These are phyloP conservation scores for Formica exsecta DNA, from an alignment of 1,140 invertebrate genomes.

Conservation along the genomic window DNA sequence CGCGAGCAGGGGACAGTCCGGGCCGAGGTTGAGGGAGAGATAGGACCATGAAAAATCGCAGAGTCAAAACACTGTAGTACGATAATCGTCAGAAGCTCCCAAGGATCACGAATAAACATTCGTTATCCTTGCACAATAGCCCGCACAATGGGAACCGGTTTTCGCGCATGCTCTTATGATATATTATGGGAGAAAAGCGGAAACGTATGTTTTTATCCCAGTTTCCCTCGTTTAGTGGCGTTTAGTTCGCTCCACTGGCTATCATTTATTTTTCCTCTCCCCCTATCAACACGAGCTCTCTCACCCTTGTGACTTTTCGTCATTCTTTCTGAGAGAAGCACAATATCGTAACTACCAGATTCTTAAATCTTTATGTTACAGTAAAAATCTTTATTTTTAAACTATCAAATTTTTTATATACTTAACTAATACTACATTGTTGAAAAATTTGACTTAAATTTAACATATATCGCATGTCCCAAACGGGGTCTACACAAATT, in stretches of 20 bases:
- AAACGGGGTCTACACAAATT: too few relatives aligned
- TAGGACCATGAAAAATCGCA: conserved; percentile 64
- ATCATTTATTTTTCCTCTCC: conserved; percentile 78
- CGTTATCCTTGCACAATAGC: conserved; percentile 81
- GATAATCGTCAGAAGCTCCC: conserved; percentile 49
- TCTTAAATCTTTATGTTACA: neutral
- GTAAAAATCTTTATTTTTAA: neutral
- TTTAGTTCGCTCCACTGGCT: conserved; percentile 83
- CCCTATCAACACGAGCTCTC: neutral
- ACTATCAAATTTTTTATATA: neutral
- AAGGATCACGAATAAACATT: conserved; percentile 77
- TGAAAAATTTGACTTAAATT: too few relatives aligned
- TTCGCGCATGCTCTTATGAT: conserved; percentile 82
- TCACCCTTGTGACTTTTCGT: conserved; percentile 53
- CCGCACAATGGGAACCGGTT: conserved; percentile 79
- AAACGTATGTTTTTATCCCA: conserved; percentile 85
- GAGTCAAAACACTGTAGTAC: conserved; percentile 77
- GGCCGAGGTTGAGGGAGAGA: conserved; percentile 1
- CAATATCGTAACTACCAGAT: conserved; percentile 22
- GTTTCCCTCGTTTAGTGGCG: conserved; percentile 84
- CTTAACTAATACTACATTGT: neutral
- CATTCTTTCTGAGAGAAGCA: conserved; percentile 47
- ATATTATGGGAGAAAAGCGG: conserved; percentile 83
- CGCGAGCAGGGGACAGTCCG: neutral
- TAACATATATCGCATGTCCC: too few relatives aligned